Percentiles rank a stretch among this genome's conserved stretches.
Conservation (phyloP, 2,888 invertebrate genomes). For the Mesorhabditis spiculigera region DNA sequence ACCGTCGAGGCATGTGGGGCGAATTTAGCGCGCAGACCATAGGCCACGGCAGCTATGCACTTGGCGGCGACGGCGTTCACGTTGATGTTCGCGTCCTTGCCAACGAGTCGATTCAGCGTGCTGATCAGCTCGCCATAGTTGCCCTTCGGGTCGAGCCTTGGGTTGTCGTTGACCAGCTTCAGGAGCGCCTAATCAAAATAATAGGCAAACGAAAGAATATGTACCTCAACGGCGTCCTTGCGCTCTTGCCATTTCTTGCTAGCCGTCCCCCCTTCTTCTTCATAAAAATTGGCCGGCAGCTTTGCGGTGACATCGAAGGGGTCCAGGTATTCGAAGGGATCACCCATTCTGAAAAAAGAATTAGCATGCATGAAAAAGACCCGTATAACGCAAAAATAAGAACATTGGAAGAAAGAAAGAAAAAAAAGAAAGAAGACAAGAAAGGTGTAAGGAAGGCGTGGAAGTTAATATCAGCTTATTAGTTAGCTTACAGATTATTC, state of each 20-base stretch:
- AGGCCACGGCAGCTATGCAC: conserved; percentile 77
- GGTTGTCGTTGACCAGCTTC: conserved; percentile 62
- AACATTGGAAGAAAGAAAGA: too few relatives aligned
- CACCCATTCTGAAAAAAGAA: conserved; percentile 21
- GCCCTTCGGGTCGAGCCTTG: conserved; percentile 78
- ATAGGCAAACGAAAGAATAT: background rate
- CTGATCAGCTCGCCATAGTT: conserved; percentile 87
- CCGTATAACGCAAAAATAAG: too few relatives aligned
- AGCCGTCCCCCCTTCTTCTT: conserved; percentile 69
- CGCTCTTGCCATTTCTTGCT: conserved; percentile 66
- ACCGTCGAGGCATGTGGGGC: conserved; percentile 59
- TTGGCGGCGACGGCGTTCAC: conserved; percentile 82
- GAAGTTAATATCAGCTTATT: too few relatives aligned
- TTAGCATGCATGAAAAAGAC: background rate
- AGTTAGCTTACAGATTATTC: too few relatives aligned
- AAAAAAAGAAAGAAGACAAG: too few relatives aligned
- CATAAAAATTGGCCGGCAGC: conserved; percentile 90
- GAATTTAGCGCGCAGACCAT: conserved; percentile 82
- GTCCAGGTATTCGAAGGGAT: conserved; percentile 76
- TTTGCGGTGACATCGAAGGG: conserved; percentile 89
- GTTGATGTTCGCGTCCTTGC: conserved; percentile 90
- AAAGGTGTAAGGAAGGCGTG: too few relatives aligned
- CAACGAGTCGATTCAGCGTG: conserved; percentile 80
- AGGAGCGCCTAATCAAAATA: conserved; percentile 53
- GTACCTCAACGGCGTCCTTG: conserved; percentile 79